Evolutionary conservation across 2,888 invertebrate species (phyloP), one percentile per base, ranked within the genome.

Genomic region (Spodoptera picta): DNA sequence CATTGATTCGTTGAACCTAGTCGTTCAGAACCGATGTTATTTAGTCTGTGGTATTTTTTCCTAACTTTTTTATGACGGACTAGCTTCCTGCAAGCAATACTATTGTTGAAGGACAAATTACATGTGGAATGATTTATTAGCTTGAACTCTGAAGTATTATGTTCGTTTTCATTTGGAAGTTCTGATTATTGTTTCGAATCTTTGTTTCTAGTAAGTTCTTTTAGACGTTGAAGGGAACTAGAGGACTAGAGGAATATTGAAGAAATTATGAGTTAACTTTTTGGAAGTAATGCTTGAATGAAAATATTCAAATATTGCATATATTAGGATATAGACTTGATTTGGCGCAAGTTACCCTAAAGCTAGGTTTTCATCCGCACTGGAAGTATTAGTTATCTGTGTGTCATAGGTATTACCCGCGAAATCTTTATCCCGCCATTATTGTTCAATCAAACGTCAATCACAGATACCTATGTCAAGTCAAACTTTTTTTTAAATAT

Each of bases 31-130:
- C 44, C 36, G 36, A 42, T 42, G 36, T 51, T 10, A n/a, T 52
- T 31, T 12, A 42, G 51, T 54, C 46, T 71, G 6, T 69, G 41
- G 42, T 1, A 5, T 44, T 46, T 64, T 63, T 65, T 58, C 4
- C 9, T 10, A 47, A 7, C 12, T 12, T 65, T 57, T 69, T 69
- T 52, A 52, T 36, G 50, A 45, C 19, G 11, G 24, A 9, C 69
- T 44, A 11, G 36, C 43, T 60, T 65, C 61, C 43, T 69, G 47
- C 44, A 41, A 44, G 12, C 47, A 47, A 69, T 41, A 51, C 43
- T 52, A 27, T 44, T 51, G 43, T 43, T 69, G 61, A 51, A 51
- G 69, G 46, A 41, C 43, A 51, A n/a, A 43, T 36, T n/a, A n/a
- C 5, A 19, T 36, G 19, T 43, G 36, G 46, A 43, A 24, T 19